Evolutionary conservation across 2,113 vertebrate species (phyloP), one percentile per base, ranked within the genome.

Genomic region (Oryzias woworae): DNA sequence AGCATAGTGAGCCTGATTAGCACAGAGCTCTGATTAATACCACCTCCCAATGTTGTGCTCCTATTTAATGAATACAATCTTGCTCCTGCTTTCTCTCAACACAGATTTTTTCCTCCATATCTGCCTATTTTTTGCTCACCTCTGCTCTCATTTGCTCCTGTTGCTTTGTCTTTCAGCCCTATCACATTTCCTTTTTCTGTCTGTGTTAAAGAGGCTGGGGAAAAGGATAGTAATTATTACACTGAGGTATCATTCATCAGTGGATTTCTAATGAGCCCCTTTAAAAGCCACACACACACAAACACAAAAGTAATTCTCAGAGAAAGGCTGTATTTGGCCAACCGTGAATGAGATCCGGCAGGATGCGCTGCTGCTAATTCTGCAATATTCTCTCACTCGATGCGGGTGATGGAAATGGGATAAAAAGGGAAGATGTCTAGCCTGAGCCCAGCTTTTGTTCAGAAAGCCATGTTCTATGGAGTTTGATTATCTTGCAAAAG

Each of bases 1-100:
- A 61, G 73, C 31, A 18, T 90, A 90, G 88, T 88, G 85, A 86
- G 76, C 74, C 85, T 88, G 83, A 88, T 90, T 90, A 88, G 78
- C 42, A 13, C 70, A 46, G 58, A 72, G 78, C 81, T 79, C 85
- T 82, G 88, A 90, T 87, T 88, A 88, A 88, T 87, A 58, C 72
- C 77, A 62, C 77, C 80, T 82, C 66, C 73, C 68, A 79, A 81
- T 83, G 80, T 87, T 87, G 72, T 85, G 72, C 76, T 86, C 66
- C 65, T 84, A 77, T 78, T 79, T 88, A 83, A 88, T 75, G 86
- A 86, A 72, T 75, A 53, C 80, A 86, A 87, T 85, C 82, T 83
- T 74, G 75, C 71, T 72, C 75, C 28, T 56, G 14, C 10, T n/a
- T 5, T 54, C 64, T 58, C 62, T 71, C 70, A 31, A 59, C 49